Percentiles rank a stretch among this genome's conserved stretches.
phyloP scores from a whole-genome alignment of 2,888 invertebrate genomes.

The Campoletis raptor region DNA sequence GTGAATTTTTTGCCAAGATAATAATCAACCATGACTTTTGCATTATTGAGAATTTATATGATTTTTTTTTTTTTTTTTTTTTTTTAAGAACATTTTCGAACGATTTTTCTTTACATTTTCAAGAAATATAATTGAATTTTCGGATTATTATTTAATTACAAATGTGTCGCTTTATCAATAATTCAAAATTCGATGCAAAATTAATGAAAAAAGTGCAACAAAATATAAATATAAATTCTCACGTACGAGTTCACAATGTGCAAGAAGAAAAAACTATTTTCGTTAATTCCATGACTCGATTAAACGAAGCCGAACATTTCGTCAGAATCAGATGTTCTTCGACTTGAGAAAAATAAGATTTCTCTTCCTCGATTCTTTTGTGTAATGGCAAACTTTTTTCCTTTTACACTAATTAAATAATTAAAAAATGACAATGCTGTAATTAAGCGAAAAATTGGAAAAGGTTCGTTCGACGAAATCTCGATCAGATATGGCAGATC shows the following conservation, averaged over 20 bases:
- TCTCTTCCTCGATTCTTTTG: neutral
- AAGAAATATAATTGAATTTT: neutral
- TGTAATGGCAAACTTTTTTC: slow-evolving; percentile 11
- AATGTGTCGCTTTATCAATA: neutral
- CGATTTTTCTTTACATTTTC: too few species aligned
- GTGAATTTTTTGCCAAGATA: neutral
- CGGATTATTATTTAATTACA: neutral
- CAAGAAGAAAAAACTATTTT: neutral
- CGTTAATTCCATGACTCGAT: neutral
- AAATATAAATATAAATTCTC: neutral
- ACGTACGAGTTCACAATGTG: neutral
- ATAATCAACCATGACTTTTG: neutral
- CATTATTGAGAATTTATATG: neutral
- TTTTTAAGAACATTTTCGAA: neutral
- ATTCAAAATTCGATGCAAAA: neutral
- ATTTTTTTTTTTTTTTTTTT: neutral
- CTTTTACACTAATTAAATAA: slow-evolving; percentile 53
- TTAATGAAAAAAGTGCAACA: neutral
- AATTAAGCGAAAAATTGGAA: slow-evolving; percentile 35
- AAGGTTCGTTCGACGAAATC: slow-evolving; percentile 25
- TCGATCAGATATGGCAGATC: slow-evolving; percentile 58
- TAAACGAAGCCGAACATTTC: slow-evolving; percentile 33
- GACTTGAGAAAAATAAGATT: slow-evolving; percentile 9
- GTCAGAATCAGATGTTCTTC: slow-evolving; percentile 20
- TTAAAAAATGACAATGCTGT: slow-evolving; percentile 48